Evolutionary conservation across 1,140 invertebrate genomes (phyloP), one percentile per base, ranked within the genome.

Genomic region (Orchesella cincta): DNA sequence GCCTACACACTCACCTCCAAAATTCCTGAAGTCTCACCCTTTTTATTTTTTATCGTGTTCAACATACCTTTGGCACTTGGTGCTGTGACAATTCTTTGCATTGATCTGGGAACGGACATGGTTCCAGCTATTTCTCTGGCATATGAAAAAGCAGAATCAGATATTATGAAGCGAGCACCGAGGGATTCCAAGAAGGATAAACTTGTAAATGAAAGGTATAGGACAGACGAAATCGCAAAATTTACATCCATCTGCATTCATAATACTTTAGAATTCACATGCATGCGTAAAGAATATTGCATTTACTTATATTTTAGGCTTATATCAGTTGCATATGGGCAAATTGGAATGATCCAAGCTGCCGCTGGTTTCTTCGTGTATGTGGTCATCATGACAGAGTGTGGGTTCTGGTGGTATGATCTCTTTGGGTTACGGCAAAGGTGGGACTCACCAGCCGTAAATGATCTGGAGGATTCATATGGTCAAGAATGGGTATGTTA

Each of bases 151-250:
- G 93, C 97, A 76, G 98, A 99, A 87, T 94, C 94, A 82, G 97
- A 99, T 88, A 99, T 99, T 87, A 99, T 99, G 98, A 98, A 99
- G 90, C 91, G 98, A 83, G 91, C 91, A 83, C 98, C 98, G 83
- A 92, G 98, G 87, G 93, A 99, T 89, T 95, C 97, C 75, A 90
- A 92, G 84, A 90, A 90, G 83, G 97, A 99, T 89, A 98, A 98
- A 90, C 93, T 99, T 86, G 97, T 99, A 85, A 99, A 99, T 89
- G 94, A 98, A 92, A 97, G 97, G 93, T 95, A 64, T n/a, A n/a
- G n/a, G 12, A 14, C 12, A 12, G 46, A 14, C 12, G 12, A n/a
- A n/a, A 51, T n/a, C 12, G n/a, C 12, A 52, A 23, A 90, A 90
- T 83, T 52, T 74, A 34, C 29, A 46, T 18, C n/a, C 14, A 52